Base-by-base conservation (phyloP, 2,797 vertebrate species). In the Myotis myotis region DNA sequence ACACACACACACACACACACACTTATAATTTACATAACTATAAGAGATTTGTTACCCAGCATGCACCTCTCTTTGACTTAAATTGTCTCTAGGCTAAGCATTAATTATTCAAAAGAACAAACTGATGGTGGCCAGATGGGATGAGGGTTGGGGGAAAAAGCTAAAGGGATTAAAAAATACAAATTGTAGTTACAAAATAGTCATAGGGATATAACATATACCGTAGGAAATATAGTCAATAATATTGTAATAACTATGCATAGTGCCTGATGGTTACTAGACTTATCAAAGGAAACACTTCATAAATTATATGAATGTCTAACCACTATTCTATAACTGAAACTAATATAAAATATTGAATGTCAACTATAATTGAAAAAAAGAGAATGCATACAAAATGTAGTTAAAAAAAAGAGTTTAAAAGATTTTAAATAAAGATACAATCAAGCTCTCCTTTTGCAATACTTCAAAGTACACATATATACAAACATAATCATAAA, bases 401-500 rank as follows among this genome's bases (percentile, higher is more conserved):
- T 55, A 72, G 38, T 33, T 85, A 95, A 78, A 19, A 87, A 86
- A 30, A 85, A 53, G 30, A 64, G 28, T 38, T 71, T 49, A 64
- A 68, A 44, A 92, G 47, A 62, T 71, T 95, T 95, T 49, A 90
- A 70, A 92, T 19, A 79, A 7, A 90, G 5, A 10, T 70, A 92
- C 22, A 79, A 71, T 84, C 22, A 80, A 75, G 41, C 75, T 66
- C 41, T 74, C 47, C 36, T 83, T 93, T 90, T 78, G 38, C 5
- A 80, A 76, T 53, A 84, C 11, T 75, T 87, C 60, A 23, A 93
- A 76, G 41, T 76, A 71, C 23, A 74, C 7, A 81, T 64, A 90
- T 76, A 92, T 70, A 36, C 5, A 89, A 86, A 89, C 33, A 82
- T 33, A 74, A 92, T 82, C 49, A 71, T 36, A 38, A 68, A 68